A percentile compares a stretch with the other conserved stretches of the same genome.
Evolutionary conservation across 2,113 vertebrate species (phyloP).

Genomic region (Mastomys coucha): DNA sequence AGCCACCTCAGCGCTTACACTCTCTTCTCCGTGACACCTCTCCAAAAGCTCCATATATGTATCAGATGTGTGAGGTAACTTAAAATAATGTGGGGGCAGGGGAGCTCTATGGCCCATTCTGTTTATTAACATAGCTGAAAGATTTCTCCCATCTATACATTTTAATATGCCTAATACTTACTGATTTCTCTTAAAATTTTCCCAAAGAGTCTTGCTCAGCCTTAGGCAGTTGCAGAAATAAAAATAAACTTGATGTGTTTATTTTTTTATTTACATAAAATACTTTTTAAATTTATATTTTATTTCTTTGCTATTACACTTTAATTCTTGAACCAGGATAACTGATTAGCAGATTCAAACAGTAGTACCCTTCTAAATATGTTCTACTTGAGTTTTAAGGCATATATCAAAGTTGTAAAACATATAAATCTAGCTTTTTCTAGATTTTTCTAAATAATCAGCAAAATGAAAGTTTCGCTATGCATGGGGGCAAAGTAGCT

Average conservation of each 20-base stretch:
- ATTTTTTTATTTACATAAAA: not conserved
- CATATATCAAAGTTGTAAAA: not conserved
- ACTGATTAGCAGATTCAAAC: conserved; percentile 18
- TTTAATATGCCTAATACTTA: conserved; percentile 19
- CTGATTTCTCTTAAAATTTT: conserved; percentile 27
- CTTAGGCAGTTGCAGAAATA: not conserved
- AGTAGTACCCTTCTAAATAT: not conserved
- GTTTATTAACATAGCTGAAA: conserved; percentile 29
- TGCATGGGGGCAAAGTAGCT: not conserved
- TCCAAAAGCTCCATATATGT: conserved; percentile 73
- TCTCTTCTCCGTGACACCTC: conserved; percentile 80
- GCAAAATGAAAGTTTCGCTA: not conserved
- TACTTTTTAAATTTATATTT: not conserved
- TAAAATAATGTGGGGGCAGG: conserved; percentile 16
- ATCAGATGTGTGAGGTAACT: conserved; percentile 72
- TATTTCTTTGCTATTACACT: conserved; percentile 58
- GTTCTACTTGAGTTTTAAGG: conserved; percentile 30
- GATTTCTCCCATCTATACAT: not conserved
- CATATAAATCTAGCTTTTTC: not conserved
- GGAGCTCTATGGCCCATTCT: conserved; percentile 30
- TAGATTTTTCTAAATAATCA: not conserved
- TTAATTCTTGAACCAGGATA: conserved; percentile 53
- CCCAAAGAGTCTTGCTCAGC: conserved; percentile 50
- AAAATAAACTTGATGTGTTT: not conserved
- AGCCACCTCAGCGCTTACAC: conserved; percentile 84